Percentiles rank a stretch among this genome's conserved stretches.
Evolutionary conservation across 2,888 invertebrate genomes (phyloP).

Genomic region (Polydrusus cervinus): DNA sequence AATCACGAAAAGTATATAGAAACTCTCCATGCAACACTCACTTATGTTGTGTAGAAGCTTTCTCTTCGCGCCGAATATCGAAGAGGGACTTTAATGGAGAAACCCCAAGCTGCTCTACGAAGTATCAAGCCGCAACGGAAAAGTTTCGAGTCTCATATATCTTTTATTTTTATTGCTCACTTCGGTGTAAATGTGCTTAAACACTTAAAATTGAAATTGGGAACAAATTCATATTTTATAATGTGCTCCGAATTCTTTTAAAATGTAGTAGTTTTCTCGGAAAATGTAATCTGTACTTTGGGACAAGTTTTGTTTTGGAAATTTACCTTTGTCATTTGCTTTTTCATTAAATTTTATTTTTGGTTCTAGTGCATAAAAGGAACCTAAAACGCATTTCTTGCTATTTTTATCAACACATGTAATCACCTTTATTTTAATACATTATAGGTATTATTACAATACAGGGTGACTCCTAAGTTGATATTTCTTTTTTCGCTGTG

Average conservation of each 20-base stretch:
- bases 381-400: no score
- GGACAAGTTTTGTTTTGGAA: neutral
- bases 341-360: no score
- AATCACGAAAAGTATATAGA: neutral
- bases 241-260: neutral
- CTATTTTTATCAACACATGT: no score
- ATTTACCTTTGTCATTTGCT: no score
- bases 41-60: neutral
- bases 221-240: constrained; percentile 18
- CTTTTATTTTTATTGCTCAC: constrained; percentile 23
- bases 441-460: no score
- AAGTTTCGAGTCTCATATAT: constrained; percentile 23
- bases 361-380: no score
- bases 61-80: constrained; percentile 10
- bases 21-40: neutral
- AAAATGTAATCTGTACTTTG: neutral
- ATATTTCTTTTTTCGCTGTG: no score
- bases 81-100: constrained; percentile 10
- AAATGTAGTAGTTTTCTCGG: constrained; percentile 3
- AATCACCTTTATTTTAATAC: no score
- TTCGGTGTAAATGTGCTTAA: constrained; percentile 13
- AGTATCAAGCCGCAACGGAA: constrained; percentile 21
- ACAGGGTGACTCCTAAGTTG: no score
- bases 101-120: constrained; percentile 17
- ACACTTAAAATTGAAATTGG: constrained; percentile 24